These are phyloP conservation scores for Anguilla rostrata DNA, from an alignment of 2,113 vertebrate species.

Conservation along the genomic window DNA sequence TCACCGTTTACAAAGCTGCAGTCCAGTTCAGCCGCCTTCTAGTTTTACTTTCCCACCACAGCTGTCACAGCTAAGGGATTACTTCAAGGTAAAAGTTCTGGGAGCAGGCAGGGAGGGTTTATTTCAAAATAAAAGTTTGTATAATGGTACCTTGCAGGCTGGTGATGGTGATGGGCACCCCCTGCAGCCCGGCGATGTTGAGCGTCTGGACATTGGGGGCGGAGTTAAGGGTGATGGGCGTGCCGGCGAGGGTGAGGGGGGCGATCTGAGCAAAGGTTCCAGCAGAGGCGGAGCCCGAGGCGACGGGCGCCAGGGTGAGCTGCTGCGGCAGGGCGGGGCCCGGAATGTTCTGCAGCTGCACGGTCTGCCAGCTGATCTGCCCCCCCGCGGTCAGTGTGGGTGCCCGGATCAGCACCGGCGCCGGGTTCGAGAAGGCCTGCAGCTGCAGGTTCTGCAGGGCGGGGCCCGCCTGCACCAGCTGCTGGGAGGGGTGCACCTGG, in stretches of 20 bases:
- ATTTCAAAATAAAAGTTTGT: no score
- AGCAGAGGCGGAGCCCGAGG: conserved; percentile 66
- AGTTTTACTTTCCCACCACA: no score
- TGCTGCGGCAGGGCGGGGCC: conserved; percentile 88
- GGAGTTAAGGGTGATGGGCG: conserved; percentile 91
- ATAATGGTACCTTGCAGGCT: conserved; percentile 84
- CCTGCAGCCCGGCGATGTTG: conserved; percentile 93
- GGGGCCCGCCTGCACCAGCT: conserved; percentile 91
- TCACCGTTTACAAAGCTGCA: no score
- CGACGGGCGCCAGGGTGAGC: conserved; percentile 88
- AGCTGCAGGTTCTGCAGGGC: conserved; percentile 86
- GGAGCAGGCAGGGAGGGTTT: no score
- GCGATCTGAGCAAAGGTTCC: conserved; percentile 84
- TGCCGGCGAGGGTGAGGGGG: conserved; percentile 86
- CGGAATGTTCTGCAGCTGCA: conserved; percentile 90
- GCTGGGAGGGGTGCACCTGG: conserved; percentile 87
- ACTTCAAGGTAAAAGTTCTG: no score
- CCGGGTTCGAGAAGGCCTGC: conserved; percentile 88
- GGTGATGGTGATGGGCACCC: conserved; percentile 94
- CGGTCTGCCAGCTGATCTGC: conserved; percentile 97
- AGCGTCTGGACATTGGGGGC: conserved; percentile 95
- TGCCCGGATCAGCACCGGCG: conserved; percentile 95
- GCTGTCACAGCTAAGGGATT: no score
- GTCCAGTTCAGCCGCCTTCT: no score
- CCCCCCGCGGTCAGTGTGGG: conserved; percentile 93